These are phyloP conservation scores for Megaustenia siamemsis DNA, from an alignment of 2,888 invertebrate genomes.

Conservation along the genomic window DNA sequence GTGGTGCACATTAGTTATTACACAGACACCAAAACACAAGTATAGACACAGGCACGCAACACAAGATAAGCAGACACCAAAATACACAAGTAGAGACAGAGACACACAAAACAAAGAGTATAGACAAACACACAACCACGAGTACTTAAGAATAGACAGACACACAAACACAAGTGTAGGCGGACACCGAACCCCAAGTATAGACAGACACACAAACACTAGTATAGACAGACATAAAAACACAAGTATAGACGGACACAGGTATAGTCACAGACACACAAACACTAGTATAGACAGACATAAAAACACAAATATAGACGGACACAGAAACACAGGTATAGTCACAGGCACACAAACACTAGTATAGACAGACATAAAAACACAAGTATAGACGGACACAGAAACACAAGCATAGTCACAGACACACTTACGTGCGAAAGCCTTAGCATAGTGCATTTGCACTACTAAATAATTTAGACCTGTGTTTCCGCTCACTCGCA, in stretches of 20 bases:
- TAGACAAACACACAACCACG: conserved; percentile 32
- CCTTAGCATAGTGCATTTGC: conserved; percentile 81
- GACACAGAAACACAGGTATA: conserved; percentile 36
- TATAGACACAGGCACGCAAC: not conserved
- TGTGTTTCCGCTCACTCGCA: conserved; percentile 81
- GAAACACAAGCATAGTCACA: too few species aligned
- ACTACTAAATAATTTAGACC: conserved; percentile 82
- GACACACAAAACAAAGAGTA: conserved; percentile 21
- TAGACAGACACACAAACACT: too few species aligned
- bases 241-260: conserved; percentile 21
- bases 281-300: too few species aligned
- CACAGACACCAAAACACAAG: too few species aligned
- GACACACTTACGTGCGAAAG: conserved; percentile 62
- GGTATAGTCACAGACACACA: conserved; percentile 28
- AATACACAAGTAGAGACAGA: conserved; percentile 30
- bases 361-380: too few species aligned
- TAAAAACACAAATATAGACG: not conserved
- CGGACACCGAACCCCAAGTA: conserved; percentile 19
- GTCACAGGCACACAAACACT: conserved; percentile 30
- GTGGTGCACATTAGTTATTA: too few species aligned
- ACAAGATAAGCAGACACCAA: conserved; percentile 24
- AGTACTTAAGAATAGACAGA: not conserved
- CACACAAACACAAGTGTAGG: conserved; percentile 36
- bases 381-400: too few species aligned
- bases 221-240: too few species aligned